Evolutionary conservation across 1,140 invertebrate species (phyloP), one percentile per base, ranked within the genome.

Genomic region (Anoplolepis gracilipes): DNA sequence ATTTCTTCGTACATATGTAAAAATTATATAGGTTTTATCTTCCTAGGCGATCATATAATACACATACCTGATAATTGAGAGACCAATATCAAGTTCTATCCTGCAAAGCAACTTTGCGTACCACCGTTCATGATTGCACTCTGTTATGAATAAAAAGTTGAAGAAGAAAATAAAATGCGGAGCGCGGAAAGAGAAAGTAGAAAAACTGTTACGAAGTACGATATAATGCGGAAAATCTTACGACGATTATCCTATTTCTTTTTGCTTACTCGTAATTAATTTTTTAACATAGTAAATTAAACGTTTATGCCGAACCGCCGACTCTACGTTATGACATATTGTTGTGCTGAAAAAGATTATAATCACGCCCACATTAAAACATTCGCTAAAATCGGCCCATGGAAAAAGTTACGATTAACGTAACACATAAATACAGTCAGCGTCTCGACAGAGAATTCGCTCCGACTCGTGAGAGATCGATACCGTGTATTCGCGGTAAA

Each of bases 381-480:
- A n/a, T 59, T 16, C 10, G 65, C 7, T 46, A 16, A 72, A 73
- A 73, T 82, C 25, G 13, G 7, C 2, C 25, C 25, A 7, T 57
- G n/a, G 1, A 69, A 69, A 72, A 59, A 42, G 16, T 72, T 81
- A 72, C 49, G 22, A 72, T 81, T 57, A 19, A 42, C 28, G 53
- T n/a, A n/a, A n/a, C 1, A 8, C 53, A 59, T 46, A 42, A 46
- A 55, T 69, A 39, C 62, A 42, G 6, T 39, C 22, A 16, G 28
- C 10, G 25, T 65, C 28, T 78, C 64, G 25, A 81, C 10, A 10
- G 49, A 39, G 22, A 16, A 46, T 16, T 55, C n/a, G 25, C 42
- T 64, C 2, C 42, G 36, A 78, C 46, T 79, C 30, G 61, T 30
- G 30, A 79, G 30, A 79, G 61, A 81, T 81, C 65, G 77, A 81